A percentile compares a stretch with the other conserved stretches of the same genome.
Conservation (phyloP, 1,140 invertebrate species). For the Trachelipus rathkii region DNA sequence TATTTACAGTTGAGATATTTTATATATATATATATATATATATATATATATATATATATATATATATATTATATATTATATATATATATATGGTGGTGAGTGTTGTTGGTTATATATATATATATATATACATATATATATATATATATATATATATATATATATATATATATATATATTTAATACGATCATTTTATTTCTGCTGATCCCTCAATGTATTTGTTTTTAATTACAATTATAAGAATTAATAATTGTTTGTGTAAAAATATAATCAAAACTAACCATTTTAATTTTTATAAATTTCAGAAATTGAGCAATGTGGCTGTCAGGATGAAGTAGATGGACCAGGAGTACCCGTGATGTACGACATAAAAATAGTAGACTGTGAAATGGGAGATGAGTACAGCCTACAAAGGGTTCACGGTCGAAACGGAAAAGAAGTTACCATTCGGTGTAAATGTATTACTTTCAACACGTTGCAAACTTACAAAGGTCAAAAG, state of each 20-base stretch:
- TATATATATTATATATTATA: background rate
- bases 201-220: background rate
- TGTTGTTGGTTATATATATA: too few species aligned
- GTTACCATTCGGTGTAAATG: background rate
- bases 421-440: background rate
- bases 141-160: background rate
- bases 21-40: background rate
- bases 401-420: background rate
- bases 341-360: background rate
- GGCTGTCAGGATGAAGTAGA: background rate
- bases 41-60: background rate
- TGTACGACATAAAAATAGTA: constrained; percentile 1
- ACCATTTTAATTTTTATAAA: background rate
- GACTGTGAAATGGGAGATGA: constrained; percentile 13
- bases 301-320: background rate
- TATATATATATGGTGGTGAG: background rate
- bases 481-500: background rate
- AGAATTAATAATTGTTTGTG: background rate
- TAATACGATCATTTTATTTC: background rate
- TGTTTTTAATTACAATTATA: background rate
- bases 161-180: background rate
- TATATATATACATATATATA: background rate
- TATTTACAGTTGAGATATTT: too few species aligned
- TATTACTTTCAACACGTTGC: background rate
- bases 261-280: background rate